Evolutionary conservation across 1,140 invertebrate genomes (phyloP).

Genomic region (Calliopsis andreniformis): DNA sequence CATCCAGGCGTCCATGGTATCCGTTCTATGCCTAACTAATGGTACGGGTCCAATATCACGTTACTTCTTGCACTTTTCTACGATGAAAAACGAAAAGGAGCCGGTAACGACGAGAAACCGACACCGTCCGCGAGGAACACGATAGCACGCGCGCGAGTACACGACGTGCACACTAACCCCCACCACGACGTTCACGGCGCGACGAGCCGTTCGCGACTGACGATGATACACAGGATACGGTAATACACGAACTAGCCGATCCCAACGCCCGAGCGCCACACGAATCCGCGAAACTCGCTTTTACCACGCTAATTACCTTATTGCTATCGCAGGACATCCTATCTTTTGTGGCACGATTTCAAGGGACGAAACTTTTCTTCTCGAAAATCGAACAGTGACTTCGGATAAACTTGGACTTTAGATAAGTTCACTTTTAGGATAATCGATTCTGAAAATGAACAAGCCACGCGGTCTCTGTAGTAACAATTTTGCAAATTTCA

Average conservation of each 20-base stretch:
- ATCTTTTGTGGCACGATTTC: neutral
- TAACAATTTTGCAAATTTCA: too few relatives aligned
- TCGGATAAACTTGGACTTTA: too few relatives aligned
- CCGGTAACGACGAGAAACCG: neutral
- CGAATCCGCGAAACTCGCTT: slow-evolving; percentile 18
- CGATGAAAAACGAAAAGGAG: neutral
- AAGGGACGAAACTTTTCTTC: neutral
- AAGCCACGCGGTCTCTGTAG: too few relatives aligned
- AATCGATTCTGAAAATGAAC: too few relatives aligned
- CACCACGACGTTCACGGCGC: slow-evolving; percentile 61
- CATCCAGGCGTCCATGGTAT: slow-evolving; percentile 79
- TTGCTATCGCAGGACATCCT: neutral
- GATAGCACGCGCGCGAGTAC: neutral
- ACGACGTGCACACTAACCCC: neutral
- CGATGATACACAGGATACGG: slow-evolving; percentile 58
- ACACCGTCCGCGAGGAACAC: neutral
- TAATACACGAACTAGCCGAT: slow-evolving; percentile 46
- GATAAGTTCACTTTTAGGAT: too few relatives aligned
- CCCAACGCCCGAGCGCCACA: slow-evolving; percentile 12
- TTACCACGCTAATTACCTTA: slow-evolving; percentile 26
- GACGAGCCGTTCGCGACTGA: slow-evolving; percentile 75
- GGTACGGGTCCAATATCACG: neutral
- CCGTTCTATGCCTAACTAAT: slow-evolving; percentile 14
- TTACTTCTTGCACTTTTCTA: slow-evolving; percentile 1
- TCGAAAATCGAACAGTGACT: too few relatives aligned